A percentile compares a stretch with the other conserved stretches of the same genome.
phyloP scores from a whole-genome alignment of 2,113 vertebrate genomes.

The Copsychus sechellarum region DNA sequence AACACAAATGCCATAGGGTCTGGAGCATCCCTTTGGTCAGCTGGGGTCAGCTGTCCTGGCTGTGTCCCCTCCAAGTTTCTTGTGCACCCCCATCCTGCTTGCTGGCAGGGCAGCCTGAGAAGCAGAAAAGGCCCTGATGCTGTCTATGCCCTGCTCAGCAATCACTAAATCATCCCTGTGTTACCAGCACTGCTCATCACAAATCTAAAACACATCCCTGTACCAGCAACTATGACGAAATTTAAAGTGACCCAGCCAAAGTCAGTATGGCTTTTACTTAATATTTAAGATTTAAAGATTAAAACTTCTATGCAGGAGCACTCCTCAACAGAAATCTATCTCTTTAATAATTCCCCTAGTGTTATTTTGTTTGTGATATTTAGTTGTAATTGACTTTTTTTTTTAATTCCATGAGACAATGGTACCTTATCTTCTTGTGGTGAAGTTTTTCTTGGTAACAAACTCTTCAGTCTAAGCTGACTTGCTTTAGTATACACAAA shows the following conservation, averaged over 20 bases:
- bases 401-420: background rate
- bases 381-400: background rate
- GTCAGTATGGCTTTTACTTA: background rate
- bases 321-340: background rate
- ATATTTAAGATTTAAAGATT: background rate
- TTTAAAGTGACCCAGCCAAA: background rate
- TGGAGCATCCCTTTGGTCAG: background rate
- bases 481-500: background rate
- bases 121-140: background rate
- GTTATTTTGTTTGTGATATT: background rate
- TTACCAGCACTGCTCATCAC: background rate
- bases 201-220: background rate
- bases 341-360: background rate
- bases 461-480: background rate
- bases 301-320: background rate
- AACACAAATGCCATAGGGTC: background rate
- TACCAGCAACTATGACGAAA: background rate
- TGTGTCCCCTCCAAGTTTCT: background rate
- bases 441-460: background rate
- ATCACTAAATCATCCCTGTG: background rate
- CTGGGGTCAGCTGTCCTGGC: background rate
- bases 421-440: background rate
- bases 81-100: background rate
- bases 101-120: background rate
- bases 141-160: background rate